Percentiles rank a stretch among this genome's conserved stretches.
These are phyloP conservation scores for Himalopsyche anomala DNA, from an alignment of 2,888 invertebrate genomes.

Conservation along the genomic window DNA sequence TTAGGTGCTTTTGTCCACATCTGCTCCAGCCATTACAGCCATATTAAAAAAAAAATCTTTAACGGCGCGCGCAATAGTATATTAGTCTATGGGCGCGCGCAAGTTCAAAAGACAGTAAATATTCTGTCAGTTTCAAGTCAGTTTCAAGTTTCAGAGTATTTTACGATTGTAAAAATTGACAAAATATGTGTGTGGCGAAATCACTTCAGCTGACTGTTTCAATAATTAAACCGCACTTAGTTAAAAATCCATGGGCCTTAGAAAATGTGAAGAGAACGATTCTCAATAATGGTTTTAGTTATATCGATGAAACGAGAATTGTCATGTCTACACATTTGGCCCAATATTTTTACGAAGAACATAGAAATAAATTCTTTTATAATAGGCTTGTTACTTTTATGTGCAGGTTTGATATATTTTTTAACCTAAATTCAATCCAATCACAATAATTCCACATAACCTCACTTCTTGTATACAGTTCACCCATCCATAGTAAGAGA, in stretches of 20 bases:
- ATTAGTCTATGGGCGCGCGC: too few species aligned
- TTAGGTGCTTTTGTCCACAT: too few species aligned
- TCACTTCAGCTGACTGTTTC: conserved; percentile 85
- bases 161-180: too few species aligned
- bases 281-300: conserved; percentile 81
- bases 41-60: background rate
- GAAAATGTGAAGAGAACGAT: conserved; percentile 83
- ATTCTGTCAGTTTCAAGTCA: background rate
- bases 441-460: background rate
- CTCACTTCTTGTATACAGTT: background rate
- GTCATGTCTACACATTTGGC: conserved; percentile 80
- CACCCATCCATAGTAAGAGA: too few species aligned
- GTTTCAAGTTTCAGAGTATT: too few species aligned
- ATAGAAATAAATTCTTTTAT: conserved; percentile 89
- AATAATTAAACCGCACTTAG: conserved; percentile 90
- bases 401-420: conserved; percentile 78
- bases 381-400: conserved; percentile 89
- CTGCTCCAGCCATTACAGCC: too few species aligned
- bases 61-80: background rate
- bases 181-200: conserved; percentile 32
- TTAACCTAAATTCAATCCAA: background rate
- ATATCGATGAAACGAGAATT: conserved; percentile 83
- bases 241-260: conserved; percentile 85
- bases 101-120: background rate
- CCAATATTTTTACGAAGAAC: conserved; percentile 88